Evolutionary conservation across 1,140 invertebrate species (phyloP).

Genomic region (Nymphalis io): DNA sequence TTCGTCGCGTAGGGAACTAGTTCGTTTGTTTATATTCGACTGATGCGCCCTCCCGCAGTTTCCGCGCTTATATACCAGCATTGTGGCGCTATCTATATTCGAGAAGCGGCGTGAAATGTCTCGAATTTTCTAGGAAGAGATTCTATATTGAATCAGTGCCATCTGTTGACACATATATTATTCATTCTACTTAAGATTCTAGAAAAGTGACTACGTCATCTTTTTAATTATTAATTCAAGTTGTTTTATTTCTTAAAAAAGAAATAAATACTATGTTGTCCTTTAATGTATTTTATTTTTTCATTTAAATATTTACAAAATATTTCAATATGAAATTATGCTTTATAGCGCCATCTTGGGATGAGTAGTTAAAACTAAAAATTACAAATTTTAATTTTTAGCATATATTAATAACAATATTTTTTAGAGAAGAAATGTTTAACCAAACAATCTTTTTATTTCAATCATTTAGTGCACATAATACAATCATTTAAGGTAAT

Average conservation of each 20-base stretch:
- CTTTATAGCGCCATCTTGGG: neutral
- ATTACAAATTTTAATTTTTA: too few species aligned
- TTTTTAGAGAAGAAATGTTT: too few species aligned
- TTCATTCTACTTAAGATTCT: neutral
- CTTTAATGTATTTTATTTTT: too few species aligned
- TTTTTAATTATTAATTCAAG: neutral
- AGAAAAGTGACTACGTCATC: neutral
- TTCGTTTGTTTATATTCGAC: slow-evolving; percentile 51
- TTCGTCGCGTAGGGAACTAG: slow-evolving; percentile 35
- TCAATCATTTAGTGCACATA: neutral
- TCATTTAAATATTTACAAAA: too few species aligned
- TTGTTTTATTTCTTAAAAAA: neutral
- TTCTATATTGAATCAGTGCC: slow-evolving; percentile 31
- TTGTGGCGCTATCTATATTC: slow-evolving; percentile 52
- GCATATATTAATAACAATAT: too few species aligned
- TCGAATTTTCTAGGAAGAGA: slow-evolving; percentile 51
- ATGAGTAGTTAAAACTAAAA: neutral
- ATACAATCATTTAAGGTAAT: neutral
- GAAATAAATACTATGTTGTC: neutral
- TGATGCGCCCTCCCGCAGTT: slow-evolving; percentile 31
- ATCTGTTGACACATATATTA: slow-evolving; percentile 43
- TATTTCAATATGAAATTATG: neutral
- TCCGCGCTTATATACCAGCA: slow-evolving; percentile 54
- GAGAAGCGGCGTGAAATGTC: slow-evolving; percentile 51
- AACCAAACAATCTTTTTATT: too few species aligned